These are phyloP conservation scores for Hypolimnas misippus DNA, from an alignment of 2,888 invertebrate species.

Conservation along the genomic window DNA sequence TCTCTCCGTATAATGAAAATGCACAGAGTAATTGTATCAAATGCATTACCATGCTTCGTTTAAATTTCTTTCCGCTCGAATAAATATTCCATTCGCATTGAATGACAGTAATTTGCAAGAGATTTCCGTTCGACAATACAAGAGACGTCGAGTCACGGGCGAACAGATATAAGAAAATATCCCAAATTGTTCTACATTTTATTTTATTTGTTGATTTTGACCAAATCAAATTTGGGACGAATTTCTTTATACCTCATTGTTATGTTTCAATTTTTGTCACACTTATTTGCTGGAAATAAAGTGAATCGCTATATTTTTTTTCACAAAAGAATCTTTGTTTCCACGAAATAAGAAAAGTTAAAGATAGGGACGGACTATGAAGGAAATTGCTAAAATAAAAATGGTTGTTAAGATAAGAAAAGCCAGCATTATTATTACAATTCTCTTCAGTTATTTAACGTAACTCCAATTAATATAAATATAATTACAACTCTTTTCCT, in stretches of 20 bases:
- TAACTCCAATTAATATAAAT: too few relatives aligned
- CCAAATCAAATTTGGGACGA: too few relatives aligned
- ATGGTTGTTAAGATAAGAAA: background rate
- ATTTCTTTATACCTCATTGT: background rate
- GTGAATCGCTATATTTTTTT: background rate
- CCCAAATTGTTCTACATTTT: background rate
- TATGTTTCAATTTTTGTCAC: background rate
- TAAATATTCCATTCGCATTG: conserved; percentile 16
- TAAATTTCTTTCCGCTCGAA: conserved; percentile 27
- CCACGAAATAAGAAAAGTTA: background rate
- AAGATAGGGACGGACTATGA: background rate
- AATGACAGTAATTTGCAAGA: conserved; percentile 18
- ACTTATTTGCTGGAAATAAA: background rate
- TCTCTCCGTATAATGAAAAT: conserved; percentile 18
- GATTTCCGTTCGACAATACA: conserved; percentile 24
- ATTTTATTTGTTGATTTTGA: background rate
- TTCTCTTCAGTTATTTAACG: too few relatives aligned
- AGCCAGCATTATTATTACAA: too few relatives aligned
- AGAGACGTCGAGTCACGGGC: background rate
- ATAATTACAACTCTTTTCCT: too few relatives aligned
- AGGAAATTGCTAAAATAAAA: background rate
- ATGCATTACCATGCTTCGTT: conserved; percentile 28
- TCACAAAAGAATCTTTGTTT: background rate
- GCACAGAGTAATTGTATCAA: conserved; percentile 18
- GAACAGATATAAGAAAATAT: background rate